These are phyloP conservation scores for Mactromeris polynyma DNA, from an alignment of 2,888 invertebrate species.

Conservation along the genomic window DNA sequence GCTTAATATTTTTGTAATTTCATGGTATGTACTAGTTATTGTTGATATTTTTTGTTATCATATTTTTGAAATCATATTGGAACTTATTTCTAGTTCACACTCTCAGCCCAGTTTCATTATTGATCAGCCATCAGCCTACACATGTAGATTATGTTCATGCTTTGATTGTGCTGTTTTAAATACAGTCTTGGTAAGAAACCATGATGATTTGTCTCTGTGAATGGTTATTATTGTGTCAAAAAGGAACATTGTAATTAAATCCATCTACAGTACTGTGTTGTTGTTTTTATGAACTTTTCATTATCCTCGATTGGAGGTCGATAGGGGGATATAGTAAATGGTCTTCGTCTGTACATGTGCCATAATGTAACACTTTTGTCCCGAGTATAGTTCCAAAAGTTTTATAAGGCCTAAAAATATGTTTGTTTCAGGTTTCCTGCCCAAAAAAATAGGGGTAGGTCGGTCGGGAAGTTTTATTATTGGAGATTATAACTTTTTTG, in stretches of 20 bases:
- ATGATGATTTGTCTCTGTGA: background rate
- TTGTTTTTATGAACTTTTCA: background rate
- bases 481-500: no score
- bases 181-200: background rate
- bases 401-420: no score
- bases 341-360: no score
- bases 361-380: no score
- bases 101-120: background rate
- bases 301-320: no score
- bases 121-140: background rate
- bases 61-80: background rate
- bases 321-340: no score
- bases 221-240: background rate
- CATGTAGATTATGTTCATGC: background rate
- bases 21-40: no score
- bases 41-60: background rate
- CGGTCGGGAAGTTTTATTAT: no score
- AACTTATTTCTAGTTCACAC: background rate
- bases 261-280: background rate
- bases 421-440: no score
- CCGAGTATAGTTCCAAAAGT: no score
- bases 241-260: background rate
- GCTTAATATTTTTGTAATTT: no score
- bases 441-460: no score
- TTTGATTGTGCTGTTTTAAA: background rate